These are phyloP conservation scores for Camarhynchus parvulus DNA, from an alignment of 2,113 vertebrate species.

Conservation along the genomic window DNA sequence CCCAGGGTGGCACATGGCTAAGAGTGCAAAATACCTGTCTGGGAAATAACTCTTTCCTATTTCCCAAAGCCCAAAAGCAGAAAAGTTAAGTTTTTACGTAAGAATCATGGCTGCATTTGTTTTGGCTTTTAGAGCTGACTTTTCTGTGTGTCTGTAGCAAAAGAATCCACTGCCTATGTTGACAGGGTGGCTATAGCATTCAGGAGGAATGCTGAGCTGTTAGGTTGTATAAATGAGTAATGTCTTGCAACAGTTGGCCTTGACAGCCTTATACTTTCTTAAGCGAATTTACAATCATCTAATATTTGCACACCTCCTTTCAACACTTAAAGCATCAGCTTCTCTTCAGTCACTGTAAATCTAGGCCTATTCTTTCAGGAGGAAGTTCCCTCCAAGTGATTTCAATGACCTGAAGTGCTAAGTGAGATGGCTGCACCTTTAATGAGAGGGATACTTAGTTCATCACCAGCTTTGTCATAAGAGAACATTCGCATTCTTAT, in stretches of 20 bases:
- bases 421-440: neutral
- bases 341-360: neutral
- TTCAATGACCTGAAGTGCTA: neutral
- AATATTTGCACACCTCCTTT: slow-evolving; percentile 33
- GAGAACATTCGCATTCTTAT: neutral
- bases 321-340: neutral
- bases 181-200: neutral
- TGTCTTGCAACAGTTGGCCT: neutral
- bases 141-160: neutral
- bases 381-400: neutral
- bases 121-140: neutral
- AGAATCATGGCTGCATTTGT: neutral
- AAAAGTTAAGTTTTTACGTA: neutral
- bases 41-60: neutral
- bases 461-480: neutral
- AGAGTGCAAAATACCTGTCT: neutral
- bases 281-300: neutral
- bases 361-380: neutral
- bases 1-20: neutral
- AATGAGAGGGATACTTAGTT: neutral
- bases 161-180: neutral
- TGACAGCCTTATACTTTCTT: slow-evolving; percentile 6
- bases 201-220: neutral
- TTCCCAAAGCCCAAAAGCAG: neutral
- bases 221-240: neutral